Base-by-base conservation (phyloP, 2,113 vertebrate species). In the Gallinago jamesoni region DNA sequence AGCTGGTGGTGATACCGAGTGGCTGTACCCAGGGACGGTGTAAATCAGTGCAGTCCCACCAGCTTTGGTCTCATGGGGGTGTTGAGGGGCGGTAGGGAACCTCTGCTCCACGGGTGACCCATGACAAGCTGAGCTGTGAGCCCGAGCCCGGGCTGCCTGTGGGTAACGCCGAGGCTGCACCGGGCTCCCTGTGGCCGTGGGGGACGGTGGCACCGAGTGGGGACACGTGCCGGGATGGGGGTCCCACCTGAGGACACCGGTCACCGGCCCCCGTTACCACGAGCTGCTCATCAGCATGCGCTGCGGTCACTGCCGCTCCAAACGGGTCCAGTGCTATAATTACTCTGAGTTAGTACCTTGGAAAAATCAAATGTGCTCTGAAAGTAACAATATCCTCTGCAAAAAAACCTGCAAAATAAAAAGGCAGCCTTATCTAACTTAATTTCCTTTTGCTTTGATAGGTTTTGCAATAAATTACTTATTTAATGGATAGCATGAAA, bases 381-480 rank as follows among this genome's bases (percentile, higher is more conserved):
- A 84, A 95, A 84, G 73, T 52, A 88, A 73, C 0, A 3, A 79
- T 79, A 81, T 27, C 78, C 76, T 59, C 56, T 83, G 69, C 22
- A 75, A 94, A 89, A 78, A 78, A 63, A 30, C 9, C 53, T 30
- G 52, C 87, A 35, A 69, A 95, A 39, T 37, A 69, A 60, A 74
- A 75, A 89, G 83, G 15, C 6, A 31, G 33, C 48, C 39, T 55
- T 94, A 88, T 95, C 86, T 91, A 60, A 39, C 87, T 86, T 90
- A 41, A 72, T 95, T 94, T 97, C 82, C 82, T 82, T 87, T 92
- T 90, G 79, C 93, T 94, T 97, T 85, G 56, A 93, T 96, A 94
- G 79, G 62, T 87, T 96, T 97, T 95, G 91, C 92, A 96, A 92
- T 87, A 90, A 97, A 94, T 90, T 96, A 95, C 92, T 97, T 96